These are phyloP conservation scores for Montipora capitata DNA, from an alignment of 92 coral and sea anemone genomes.

Conservation along the genomic window DNA sequence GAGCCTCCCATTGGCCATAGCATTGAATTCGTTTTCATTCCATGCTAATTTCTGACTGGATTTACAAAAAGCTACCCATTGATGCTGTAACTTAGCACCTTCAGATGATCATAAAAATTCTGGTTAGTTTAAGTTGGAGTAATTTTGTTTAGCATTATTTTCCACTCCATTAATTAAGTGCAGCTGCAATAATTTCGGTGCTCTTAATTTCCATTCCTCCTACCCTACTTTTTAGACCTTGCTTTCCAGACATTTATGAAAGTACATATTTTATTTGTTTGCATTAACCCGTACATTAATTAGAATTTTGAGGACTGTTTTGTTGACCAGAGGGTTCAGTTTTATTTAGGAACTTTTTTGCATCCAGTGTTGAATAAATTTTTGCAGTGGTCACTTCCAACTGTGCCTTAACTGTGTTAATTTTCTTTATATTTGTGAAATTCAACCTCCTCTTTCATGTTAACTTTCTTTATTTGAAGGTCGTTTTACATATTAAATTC, in stretches of 20 bases:
- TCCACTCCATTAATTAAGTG: neutral
- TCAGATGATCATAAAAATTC: neutral
- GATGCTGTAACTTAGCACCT: no score
- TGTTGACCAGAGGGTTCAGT: neutral
- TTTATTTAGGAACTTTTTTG: neutral
- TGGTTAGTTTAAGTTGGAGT: neutral
- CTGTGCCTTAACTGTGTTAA: neutral
- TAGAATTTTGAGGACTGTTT: neutral
- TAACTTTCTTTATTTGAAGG: neutral
- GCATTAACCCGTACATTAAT: neutral
- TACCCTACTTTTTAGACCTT: neutral
- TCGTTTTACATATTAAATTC: neutral
- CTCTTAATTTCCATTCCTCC: neutral
- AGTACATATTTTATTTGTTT: neutral
- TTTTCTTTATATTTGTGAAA: no score
- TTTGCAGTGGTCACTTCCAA: neutral
- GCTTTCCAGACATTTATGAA: neutral
- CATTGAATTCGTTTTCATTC: no score
- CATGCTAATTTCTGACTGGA: no score
- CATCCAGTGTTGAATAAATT: neutral
- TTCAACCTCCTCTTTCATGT: neutral
- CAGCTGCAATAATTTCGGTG: neutral
- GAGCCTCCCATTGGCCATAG: no score
- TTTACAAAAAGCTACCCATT: no score
- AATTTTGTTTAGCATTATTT: neutral